Conservation (phyloP, 37 sponge, comb jelly and placozoan genomes). For the Dysidea cf. avara region DNA sequence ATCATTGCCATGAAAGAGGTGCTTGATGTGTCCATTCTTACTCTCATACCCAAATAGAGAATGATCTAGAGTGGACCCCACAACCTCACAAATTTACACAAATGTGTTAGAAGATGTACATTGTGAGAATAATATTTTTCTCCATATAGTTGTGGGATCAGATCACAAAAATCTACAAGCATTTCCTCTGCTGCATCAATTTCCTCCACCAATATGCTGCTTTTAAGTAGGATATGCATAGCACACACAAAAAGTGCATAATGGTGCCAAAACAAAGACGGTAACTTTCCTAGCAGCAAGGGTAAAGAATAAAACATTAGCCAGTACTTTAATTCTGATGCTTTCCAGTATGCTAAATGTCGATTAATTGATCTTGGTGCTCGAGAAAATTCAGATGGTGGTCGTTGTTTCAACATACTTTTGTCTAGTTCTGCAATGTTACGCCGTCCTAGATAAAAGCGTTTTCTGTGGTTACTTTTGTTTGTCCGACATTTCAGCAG, state of each 20-base stretch:
- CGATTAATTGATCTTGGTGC: slow-evolving; percentile 1
- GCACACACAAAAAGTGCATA: slow-evolving; percentile 17
- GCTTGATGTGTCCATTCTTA: slow-evolving; percentile 7
- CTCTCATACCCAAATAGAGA: slow-evolving; percentile 10
- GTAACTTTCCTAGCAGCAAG: background rate
- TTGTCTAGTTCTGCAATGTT: background rate
- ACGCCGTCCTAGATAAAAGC: slow-evolving; percentile 1
- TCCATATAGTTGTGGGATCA: slow-evolving; percentile 13
- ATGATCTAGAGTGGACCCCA: slow-evolving; percentile 20
- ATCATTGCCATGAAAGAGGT: background rate
- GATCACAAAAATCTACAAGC: slow-evolving; percentile 5
- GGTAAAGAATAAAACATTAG: slow-evolving; percentile 15
- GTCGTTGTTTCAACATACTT: background rate
- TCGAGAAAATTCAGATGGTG: slow-evolving; percentile 12
- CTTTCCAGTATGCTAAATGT: slow-evolving; percentile 18
- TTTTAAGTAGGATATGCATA: slow-evolving; percentile 6
- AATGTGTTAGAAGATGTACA: slow-evolving; percentile 4
- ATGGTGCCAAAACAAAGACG: slow-evolving; percentile 9
- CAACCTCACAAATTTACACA: background rate
- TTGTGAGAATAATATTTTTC: background rate
- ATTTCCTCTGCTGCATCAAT: slow-evolving; percentile 10
- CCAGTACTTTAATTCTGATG: slow-evolving; percentile 2
- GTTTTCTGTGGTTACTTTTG: background rate
- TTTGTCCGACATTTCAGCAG: background rate
- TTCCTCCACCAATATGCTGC: background rate